These are phyloP conservation scores for Alethe diademata DNA, from an alignment of 2,113 vertebrate genomes.

Conservation along the genomic window DNA sequence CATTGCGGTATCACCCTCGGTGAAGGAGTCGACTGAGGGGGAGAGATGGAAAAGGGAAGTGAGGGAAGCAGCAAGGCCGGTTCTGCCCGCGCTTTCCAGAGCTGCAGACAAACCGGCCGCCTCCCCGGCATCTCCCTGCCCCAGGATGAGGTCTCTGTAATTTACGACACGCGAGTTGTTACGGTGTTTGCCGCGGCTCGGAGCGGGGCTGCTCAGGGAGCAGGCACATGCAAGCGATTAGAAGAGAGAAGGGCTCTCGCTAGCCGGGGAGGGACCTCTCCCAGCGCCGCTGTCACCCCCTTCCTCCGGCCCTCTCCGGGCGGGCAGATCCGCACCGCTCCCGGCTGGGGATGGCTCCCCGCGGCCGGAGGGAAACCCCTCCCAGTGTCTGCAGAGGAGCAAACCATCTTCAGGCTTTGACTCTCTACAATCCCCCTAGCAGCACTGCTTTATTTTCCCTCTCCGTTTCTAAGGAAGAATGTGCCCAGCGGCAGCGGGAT, in stretches of 20 bases:
- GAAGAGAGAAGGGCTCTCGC: neutral
- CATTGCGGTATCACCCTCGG: neutral
- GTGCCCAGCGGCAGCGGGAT: neutral
- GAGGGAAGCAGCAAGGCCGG: neutral
- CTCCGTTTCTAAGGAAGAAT: neutral
- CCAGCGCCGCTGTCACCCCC: neutral
- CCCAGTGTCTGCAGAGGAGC: neutral
- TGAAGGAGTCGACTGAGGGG: neutral
- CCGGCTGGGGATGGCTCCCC: too few relatives aligned
- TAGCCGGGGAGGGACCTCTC: neutral
- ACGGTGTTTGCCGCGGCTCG: neutral
- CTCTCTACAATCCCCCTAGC: too few relatives aligned
- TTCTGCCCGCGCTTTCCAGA: neutral
- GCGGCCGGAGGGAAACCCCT: neutral
- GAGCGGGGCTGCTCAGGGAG: neutral
- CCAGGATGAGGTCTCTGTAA: neutral
- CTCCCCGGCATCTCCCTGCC: neutral
- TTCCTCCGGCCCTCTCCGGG: too few relatives aligned
- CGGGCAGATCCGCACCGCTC: neutral
- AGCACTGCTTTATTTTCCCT: neutral
- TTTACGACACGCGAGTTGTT: neutral
- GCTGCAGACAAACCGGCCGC: neutral
- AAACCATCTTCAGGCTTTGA: neutral
- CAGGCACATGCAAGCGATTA: neutral
- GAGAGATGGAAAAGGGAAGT: neutral